phyloP scores from a whole-genome alignment of 2,113 vertebrate genomes.

The Lamprotornis superbus region DNA sequence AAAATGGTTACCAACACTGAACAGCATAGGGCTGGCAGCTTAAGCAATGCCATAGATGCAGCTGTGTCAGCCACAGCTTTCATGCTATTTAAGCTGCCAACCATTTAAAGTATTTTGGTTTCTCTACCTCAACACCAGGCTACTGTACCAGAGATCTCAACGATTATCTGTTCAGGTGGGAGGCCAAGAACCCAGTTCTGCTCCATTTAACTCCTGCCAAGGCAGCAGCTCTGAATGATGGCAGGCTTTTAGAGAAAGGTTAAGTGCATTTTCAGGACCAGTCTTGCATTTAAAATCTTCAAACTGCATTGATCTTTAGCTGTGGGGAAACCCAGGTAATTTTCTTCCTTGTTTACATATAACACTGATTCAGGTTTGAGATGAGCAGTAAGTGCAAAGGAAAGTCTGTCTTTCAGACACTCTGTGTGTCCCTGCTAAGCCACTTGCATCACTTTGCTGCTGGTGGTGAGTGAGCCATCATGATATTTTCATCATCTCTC shows the following conservation, averaged over 20 bases:
- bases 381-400: background rate
- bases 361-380: background rate
- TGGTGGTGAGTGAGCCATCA: background rate
- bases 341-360: background rate
- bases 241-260: background rate
- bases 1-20: background rate
- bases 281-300: background rate
- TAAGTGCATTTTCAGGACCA: background rate
- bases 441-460: background rate
- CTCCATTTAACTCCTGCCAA: background rate
- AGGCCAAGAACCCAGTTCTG: background rate
- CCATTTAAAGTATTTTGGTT: background rate
- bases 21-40: background rate
- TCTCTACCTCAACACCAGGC: background rate
- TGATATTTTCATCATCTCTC: background rate
- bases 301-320: background rate
- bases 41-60: background rate
- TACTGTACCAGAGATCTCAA: background rate
- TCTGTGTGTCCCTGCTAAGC: background rate
- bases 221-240: background rate
- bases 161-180: background rate
- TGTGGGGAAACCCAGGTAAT: background rate
- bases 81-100: background rate
- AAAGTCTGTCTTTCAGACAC: background rate
- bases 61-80: background rate